Evolutionary conservation across 2,113 vertebrate genomes (phyloP).

Genomic region (Ursus arctos): DNA sequence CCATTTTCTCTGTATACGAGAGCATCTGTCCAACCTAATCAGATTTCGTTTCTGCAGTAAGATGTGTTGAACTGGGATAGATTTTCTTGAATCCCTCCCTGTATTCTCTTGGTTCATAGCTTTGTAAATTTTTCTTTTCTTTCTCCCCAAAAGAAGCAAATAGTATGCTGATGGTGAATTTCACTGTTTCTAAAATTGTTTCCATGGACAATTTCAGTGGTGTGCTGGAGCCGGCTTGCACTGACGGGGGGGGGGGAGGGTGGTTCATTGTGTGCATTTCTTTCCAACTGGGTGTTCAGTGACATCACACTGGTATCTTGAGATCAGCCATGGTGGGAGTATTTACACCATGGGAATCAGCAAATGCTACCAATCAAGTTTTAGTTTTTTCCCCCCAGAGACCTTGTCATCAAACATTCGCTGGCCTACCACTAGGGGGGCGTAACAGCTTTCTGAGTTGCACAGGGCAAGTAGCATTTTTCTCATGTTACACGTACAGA

Average conservation of each 20-base stretch:
- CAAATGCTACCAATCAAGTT: neutral
- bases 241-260: fast-evolving
- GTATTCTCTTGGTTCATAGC: neutral
- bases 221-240: neutral
- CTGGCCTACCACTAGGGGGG: neutral
- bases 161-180: neutral
- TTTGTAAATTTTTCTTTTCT: slow-evolving; percentile 15
- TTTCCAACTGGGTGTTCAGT: neutral
- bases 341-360: neutral
- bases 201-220: fast-evolving
- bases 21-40: slow-evolving; percentile 49
- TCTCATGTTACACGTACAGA: neutral
- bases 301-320: neutral
- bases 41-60: slow-evolving; percentile 67
- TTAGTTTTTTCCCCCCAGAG: neutral
- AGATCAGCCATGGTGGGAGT: neutral
- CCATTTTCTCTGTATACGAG: neutral
- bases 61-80: slow-evolving; percentile 61
- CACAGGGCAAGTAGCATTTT: neutral
- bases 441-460: neutral
- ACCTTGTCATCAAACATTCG: neutral
- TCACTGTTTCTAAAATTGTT: neutral
- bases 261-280: fast-evolving
- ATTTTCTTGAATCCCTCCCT: neutral
- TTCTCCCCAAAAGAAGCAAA: neutral